Evolutionary conservation across 2,113 vertebrate genomes (phyloP).

Genomic region (Muntiacus muntjak): DNA sequence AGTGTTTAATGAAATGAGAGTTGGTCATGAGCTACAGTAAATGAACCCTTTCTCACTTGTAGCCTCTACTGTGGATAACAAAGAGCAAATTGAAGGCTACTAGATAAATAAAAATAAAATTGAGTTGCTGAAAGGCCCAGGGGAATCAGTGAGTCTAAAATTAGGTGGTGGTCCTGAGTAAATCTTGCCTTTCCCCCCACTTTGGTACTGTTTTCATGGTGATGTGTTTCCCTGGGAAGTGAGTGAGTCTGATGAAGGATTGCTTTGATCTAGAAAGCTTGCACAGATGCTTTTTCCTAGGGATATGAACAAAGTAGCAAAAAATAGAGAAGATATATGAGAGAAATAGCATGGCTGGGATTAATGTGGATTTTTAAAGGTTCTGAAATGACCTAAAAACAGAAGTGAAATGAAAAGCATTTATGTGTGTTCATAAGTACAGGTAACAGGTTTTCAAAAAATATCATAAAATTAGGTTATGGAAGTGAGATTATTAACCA

Average conservation of each 20-base stretch:
- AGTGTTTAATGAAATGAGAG: neutral
- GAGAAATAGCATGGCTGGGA: neutral
- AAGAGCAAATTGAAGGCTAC: neutral
- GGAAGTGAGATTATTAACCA: neutral
- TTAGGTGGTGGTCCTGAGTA: neutral
- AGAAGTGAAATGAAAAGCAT: conserved; percentile 18
- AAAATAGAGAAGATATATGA: neutral
- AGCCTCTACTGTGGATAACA: neutral
- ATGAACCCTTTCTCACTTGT: neutral
- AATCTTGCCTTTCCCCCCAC: neutral
- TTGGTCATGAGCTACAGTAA: neutral
- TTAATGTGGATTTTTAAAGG: neutral
- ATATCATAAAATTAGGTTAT: neutral
- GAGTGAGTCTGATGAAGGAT: neutral
- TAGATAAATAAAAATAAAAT: neutral
- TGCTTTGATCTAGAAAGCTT: neutral
- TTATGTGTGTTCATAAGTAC: neutral
- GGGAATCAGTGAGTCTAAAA: neutral
- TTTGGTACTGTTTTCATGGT: neutral
- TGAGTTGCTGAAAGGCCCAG: neutral
- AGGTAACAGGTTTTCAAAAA: neutral
- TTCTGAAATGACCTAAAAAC: neutral
- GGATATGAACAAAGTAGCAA: neutral
- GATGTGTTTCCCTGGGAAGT: neutral
- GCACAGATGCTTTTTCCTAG: neutral